Conservation (phyloP, 2,888 invertebrate genomes). For the Drosophila siamana region DNA sequence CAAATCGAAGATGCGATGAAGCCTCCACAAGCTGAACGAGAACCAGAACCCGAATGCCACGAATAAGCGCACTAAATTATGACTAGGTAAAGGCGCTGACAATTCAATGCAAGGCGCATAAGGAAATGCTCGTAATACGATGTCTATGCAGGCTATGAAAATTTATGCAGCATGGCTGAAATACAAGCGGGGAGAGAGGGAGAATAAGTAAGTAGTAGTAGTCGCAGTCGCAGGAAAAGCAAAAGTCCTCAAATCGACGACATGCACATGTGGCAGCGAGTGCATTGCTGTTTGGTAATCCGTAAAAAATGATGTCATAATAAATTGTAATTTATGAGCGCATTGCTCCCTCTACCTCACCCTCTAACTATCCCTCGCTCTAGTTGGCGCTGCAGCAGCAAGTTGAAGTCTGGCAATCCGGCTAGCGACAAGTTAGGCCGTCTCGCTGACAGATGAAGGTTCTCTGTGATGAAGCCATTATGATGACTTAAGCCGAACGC, state of each 20-base stretch:
- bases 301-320: slow-evolving; percentile 81
- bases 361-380: too few species aligned
- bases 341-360: too few species aligned
- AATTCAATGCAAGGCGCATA: slow-evolving; percentile 73
- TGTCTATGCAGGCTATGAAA: slow-evolving; percentile 51
- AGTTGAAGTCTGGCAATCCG: slow-evolving; percentile 26
- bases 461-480: slow-evolving; percentile 65
- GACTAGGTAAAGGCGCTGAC: slow-evolving; percentile 76
- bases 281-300: slow-evolving; percentile 73
- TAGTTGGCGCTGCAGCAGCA: slow-evolving; percentile 6
- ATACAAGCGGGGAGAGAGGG: slow-evolving; percentile 6
- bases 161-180: slow-evolving; percentile 67
- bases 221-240: slow-evolving; percentile 26
- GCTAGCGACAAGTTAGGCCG: slow-evolving; percentile 61
- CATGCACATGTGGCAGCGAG: slow-evolving; percentile 59
- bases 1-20: slow-evolving; percentile 53
- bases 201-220: neutral
- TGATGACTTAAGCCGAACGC: slow-evolving; percentile 69
- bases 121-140: slow-evolving; percentile 66
- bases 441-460: slow-evolving; percentile 76
- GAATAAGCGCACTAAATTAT: slow-evolving; percentile 72
- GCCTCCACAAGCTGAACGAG: too few species aligned
- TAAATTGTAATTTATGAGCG: slow-evolving; percentile 79
- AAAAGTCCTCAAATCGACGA: slow-evolving; percentile 60
- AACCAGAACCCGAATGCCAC: slow-evolving; percentile 42